Evolutionary conservation across 2,797 vertebrate genomes (phyloP).

Genomic region (Triplophysa yarkandensis): DNA sequence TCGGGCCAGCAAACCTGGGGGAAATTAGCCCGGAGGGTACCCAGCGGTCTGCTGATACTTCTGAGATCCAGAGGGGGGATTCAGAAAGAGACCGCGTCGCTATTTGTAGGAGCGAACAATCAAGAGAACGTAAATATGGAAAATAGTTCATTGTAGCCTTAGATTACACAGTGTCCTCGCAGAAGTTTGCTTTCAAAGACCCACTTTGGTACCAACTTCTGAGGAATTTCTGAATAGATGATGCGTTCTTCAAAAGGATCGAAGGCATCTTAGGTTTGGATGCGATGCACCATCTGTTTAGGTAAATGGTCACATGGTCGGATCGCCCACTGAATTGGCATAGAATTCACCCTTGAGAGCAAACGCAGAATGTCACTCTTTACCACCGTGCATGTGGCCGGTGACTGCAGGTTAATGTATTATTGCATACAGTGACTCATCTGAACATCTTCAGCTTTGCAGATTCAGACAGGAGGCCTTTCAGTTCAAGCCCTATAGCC

Average conservation of each 20-base stretch:
- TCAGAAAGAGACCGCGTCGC: conserved; percentile 51
- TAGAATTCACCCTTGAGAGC: not conserved
- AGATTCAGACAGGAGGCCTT: conserved; percentile 30
- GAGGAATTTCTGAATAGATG: not conserved
- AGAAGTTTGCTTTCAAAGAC: conserved; percentile 38
- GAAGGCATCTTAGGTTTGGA: not conserved
- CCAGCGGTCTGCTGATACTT: conserved; percentile 48
- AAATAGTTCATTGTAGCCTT: conserved; percentile 51
- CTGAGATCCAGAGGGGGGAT: conserved; percentile 41
- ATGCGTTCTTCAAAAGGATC: conserved; percentile 10
- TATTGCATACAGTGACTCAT: conserved; percentile 6
- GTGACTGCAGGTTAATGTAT: not conserved
- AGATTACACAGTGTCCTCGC: conserved; percentile 15
- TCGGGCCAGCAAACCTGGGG: conserved; percentile 46
- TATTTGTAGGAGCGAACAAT: conserved; percentile 57
- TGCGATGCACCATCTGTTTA: not conserved
- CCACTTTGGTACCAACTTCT: conserved; percentile 41
- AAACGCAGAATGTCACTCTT: not conserved
- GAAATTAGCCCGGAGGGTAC: conserved; percentile 49
- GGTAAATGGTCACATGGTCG: conserved; percentile 9
- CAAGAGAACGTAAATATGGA: conserved; percentile 57
- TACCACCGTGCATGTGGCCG: not conserved
- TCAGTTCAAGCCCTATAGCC: conserved; percentile 54
- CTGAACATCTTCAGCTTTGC: conserved; percentile 6
- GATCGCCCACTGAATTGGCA: not conserved